Conservation (phyloP, 2,113 vertebrate genomes). For the Petaurus breviceps region DNA sequence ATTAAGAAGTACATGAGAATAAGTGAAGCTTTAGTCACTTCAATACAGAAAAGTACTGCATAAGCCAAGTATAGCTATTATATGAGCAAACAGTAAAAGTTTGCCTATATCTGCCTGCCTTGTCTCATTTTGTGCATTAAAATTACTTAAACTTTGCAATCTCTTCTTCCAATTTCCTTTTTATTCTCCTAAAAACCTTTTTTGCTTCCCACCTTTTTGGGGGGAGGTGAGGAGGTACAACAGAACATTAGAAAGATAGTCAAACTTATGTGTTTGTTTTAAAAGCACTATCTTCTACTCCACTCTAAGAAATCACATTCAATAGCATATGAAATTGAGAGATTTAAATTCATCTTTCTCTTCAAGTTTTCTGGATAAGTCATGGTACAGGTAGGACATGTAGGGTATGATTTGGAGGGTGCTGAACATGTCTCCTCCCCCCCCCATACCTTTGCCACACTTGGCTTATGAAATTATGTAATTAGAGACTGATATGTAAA, state of each 20-base stretch:
- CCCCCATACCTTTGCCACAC: neutral
- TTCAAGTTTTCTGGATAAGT: slow-evolving; percentile 10
- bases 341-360: slow-evolving; percentile 50
- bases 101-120: slow-evolving; percentile 32
- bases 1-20: slow-evolving; percentile 2
- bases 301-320: neutral
- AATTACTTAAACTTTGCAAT: neutral
- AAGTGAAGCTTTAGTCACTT: neutral
- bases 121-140: slow-evolving; percentile 1
- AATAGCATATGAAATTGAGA: slow-evolving; percentile 33
- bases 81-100: neutral
- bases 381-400: neutral
- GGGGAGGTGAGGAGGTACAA: neutral
- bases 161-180: neutral
- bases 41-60: slow-evolving; percentile 11
- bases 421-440: neutral
- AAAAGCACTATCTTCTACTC: neutral
- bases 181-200: neutral
- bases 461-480: slow-evolving; percentile 19
- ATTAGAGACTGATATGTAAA: slow-evolving; percentile 1
- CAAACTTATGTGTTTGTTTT: neutral
- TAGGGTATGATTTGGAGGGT: neutral
- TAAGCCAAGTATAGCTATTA: neutral
- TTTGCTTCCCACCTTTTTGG: neutral
- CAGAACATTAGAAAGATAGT: neutral